Percentiles rank a stretch among this genome's conserved stretches.
Conservation (phyloP, 1,140 invertebrate species). For the Diprion similis region DNA sequence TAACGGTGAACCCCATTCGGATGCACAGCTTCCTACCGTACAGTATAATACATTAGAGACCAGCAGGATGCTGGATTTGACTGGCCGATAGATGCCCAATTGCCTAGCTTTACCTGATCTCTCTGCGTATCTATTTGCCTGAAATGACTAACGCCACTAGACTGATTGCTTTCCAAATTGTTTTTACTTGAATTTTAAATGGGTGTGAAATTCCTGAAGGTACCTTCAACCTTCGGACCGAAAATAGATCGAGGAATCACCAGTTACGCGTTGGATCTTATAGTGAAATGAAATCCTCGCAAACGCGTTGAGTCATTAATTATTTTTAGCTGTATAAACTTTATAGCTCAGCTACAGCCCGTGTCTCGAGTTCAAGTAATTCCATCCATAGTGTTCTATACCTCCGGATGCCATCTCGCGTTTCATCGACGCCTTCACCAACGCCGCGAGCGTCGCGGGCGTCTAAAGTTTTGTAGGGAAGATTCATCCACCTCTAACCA, state of each 20-base stretch:
- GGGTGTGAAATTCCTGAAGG: not conserved
- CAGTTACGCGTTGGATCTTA: not conserved
- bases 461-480: not conserved
- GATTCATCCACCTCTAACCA: not conserved
- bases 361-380: slow-evolving; percentile 29
- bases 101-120: no score
- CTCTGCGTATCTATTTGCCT: no score
- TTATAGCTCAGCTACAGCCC: slow-evolving; percentile 17
- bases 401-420: slow-evolving; percentile 26
- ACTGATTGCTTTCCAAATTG: not conserved
- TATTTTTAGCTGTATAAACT: slow-evolving; percentile 21
- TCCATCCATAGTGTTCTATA: slow-evolving; percentile 20
- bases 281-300: not conserved
- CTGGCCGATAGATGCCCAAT: no score
- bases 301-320: slow-evolving; percentile 21
- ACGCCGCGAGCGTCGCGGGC: not conserved
- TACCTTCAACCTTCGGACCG: not conserved
- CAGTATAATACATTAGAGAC: not conserved
- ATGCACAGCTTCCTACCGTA: not conserved
- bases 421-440: slow-evolving; percentile 26
- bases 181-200: not conserved
- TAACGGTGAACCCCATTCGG: slow-evolving; percentile 40
- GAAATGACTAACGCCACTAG: no score
- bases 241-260: not conserved
- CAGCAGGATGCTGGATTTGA: no score